Evolutionary conservation across 2,888 invertebrate species (phyloP), one percentile per base, ranked within the genome.

Genomic region (Notodonta dromedarius): DNA sequence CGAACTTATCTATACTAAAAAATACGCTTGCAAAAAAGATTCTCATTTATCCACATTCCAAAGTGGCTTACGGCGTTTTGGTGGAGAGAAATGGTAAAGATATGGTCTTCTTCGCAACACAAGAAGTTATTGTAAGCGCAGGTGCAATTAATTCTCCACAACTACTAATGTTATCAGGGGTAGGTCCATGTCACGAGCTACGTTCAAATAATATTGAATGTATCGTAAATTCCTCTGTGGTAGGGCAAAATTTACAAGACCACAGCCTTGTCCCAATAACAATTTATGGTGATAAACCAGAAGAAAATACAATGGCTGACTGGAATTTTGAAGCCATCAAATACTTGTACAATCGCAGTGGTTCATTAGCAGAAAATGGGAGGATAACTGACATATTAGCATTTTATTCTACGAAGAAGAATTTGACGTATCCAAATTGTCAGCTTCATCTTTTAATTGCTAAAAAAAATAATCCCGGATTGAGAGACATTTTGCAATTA

Each of bases 11-110:
- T 62, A 74, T 93, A 4, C 70, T 89, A 5, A 94, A 94, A 51
- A 79, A 94, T 67, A 88, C 94, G 0, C 81, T 90, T n/a, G 95
- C 91, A 4, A 90, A 86, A 0, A 88, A 89, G 70, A 77, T 95
- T 46, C 69, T 94, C 8, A 88, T 95, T 32, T 89, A 95, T 71
- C 72, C 82, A 0, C 42, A 76, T 7, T 86, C 89, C 9, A 86
- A 87, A 8, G 85, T 83, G 0, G 84, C 76, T 0, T 88, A 88
- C 5, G 91, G 94, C 4, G 87, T 91, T 39, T 71, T 89, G 70
- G 72, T 81, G 8, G 77, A 89, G 63, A 81, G 69, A 5, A 77
- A 67, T 35, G 73, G 71, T 0, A 63, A 62, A 59, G 66, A 44
- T 56, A 63, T 69, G 16, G 65, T 35, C 24, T 53, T 75, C 57